Percentiles rank a stretch among this genome's conserved stretches.
These are phyloP conservation scores for Hymenopus coronatus DNA, from an alignment of 2,888 invertebrate genomes.

Conservation along the genomic window DNA sequence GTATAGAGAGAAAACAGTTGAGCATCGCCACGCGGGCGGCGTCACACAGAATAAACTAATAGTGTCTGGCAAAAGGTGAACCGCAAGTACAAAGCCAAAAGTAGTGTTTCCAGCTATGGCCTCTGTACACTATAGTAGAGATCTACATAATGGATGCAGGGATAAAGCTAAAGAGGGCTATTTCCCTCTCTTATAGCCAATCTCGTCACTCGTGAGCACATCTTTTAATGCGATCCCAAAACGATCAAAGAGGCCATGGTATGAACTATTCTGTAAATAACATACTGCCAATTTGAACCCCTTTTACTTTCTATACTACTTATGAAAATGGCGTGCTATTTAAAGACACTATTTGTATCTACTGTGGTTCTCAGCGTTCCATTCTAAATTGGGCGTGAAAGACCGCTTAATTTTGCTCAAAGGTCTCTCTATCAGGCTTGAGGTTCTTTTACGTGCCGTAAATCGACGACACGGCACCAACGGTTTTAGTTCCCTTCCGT, in stretches of 20 bases:
- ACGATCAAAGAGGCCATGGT: background rate
- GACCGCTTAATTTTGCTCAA: too few species aligned
- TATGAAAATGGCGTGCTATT: too few species aligned
- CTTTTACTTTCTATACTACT: too few species aligned
- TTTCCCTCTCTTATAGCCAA: background rate
- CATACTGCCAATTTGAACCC: too few species aligned
- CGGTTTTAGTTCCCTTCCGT: too few species aligned
- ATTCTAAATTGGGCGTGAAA: too few species aligned
- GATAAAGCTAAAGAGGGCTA: background rate
- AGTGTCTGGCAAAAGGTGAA: background rate
- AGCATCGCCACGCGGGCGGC: background rate
- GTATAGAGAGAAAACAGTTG: background rate
- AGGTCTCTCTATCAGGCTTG: too few species aligned
- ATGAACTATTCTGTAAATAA: too few species aligned
- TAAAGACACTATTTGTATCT: too few species aligned
- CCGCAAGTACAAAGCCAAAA: background rate
- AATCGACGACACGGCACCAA: too few species aligned
- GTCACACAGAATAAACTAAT: conserved; percentile 20
- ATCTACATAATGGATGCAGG: background rate
- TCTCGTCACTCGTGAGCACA: background rate
- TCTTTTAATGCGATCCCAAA: background rate
- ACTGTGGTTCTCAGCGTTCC: too few species aligned
- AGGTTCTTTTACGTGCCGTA: too few species aligned
- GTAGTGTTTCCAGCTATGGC: background rate
- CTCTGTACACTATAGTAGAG: background rate